Conservation (phyloP, 2,797 vertebrate genomes). For the Dendrocincla tyrannina region DNA sequence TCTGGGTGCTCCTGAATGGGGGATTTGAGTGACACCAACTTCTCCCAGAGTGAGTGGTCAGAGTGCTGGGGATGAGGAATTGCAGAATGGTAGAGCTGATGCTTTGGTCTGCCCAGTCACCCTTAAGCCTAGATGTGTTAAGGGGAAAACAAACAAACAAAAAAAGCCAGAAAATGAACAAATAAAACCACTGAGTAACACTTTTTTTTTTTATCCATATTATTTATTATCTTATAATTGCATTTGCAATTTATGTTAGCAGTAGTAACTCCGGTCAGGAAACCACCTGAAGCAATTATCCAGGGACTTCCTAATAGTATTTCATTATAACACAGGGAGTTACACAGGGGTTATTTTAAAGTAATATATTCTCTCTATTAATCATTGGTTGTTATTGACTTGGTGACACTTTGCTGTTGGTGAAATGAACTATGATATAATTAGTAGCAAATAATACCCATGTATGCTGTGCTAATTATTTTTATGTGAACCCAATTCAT, state of each 20-base stretch:
- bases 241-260: neutral
- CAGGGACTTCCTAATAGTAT: neutral
- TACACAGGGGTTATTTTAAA: conserved; percentile 23
- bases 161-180: neutral
- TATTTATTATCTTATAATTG: neutral
- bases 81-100: neutral
- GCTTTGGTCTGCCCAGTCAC: neutral
- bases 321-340: neutral
- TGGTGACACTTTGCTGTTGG: conserved; percentile 65
- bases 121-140: neutral
- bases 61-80: neutral
- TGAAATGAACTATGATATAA: conserved; percentile 73
- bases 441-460: conserved; percentile 69
- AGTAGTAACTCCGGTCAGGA: neutral
- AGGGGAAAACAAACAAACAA: neutral
- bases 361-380: conserved; percentile 55
- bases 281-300: neutral
- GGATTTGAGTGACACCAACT: neutral
- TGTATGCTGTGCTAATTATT: conserved; percentile 73
- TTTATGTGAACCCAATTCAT: conserved; percentile 68
- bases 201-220: neutral
- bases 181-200: neutral
- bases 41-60: neutral
- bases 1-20: rapidly evolving
- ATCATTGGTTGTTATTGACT: conserved; percentile 71